These are phyloP conservation scores for Hyposoter dolosus DNA, from an alignment of 2,888 invertebrate species.

Conservation along the genomic window DNA sequence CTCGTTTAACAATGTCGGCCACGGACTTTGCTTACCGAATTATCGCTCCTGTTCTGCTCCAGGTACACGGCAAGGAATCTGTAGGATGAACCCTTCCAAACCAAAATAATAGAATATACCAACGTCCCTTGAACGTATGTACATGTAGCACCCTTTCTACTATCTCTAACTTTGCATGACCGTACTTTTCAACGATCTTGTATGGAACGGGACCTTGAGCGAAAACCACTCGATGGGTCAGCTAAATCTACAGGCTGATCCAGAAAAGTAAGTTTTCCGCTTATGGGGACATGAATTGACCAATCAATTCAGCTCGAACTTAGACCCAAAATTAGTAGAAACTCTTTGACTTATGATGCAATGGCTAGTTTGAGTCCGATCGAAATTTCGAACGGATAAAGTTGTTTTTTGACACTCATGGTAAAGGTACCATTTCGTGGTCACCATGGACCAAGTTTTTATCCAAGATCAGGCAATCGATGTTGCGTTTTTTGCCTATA, in stretches of 20 bases:
- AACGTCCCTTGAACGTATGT: constrained; percentile 42
- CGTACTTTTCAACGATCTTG: constrained; percentile 79
- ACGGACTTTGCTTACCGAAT: constrained; percentile 76
- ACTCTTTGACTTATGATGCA: not conserved
- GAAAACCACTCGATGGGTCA: constrained; percentile 69
- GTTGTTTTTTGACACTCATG: not conserved
- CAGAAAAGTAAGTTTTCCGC: constrained; percentile 8
- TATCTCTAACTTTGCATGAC: constrained; percentile 57
- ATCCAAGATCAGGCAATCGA: not conserved
- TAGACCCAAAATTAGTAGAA: not conserved
- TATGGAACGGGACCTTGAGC: constrained; percentile 66
- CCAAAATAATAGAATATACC: constrained; percentile 59
- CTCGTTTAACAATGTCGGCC: constrained; percentile 66
- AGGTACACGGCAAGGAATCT: constrained; percentile 52
- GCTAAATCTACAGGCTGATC: constrained; percentile 25
- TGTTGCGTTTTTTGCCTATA: not conserved
- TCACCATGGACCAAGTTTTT: not conserved
- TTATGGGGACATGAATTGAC: not conserved
- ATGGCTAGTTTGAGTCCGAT: not conserved
- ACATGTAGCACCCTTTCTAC: constrained; percentile 13
- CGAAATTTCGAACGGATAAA: not conserved
- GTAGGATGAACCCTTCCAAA: constrained; percentile 44
- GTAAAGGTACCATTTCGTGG: not conserved
- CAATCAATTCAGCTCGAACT: not conserved
- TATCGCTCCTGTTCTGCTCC: constrained; percentile 72